A percentile compares a stretch with the other conserved stretches of the same genome.
phyloP scores from a whole-genome alignment of 2,888 invertebrate species.

The Phaonia tiefii region DNA sequence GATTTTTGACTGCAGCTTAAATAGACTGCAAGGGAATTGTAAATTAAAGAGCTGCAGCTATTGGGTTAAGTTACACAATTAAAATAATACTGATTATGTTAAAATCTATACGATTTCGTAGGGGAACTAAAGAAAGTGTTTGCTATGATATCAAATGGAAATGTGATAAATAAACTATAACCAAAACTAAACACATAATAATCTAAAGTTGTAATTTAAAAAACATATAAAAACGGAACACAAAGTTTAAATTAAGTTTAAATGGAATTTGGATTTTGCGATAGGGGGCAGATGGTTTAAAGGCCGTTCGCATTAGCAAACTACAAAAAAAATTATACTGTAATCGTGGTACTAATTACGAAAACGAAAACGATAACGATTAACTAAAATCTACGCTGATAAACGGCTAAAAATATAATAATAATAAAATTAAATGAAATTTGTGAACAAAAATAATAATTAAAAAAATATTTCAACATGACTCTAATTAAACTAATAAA shows the following conservation, averaged over 20 bases:
- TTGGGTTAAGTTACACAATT: too few species aligned
- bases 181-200: slow-evolving; percentile 15
- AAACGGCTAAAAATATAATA: slow-evolving; percentile 63
- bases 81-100: slow-evolving; percentile 18
- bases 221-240: slow-evolving; percentile 49
- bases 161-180: not conserved
- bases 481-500: slow-evolving; percentile 41
- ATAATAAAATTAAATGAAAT: slow-evolving; percentile 43
- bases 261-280: slow-evolving; percentile 39
- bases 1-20: too few species aligned
- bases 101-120: not conserved
- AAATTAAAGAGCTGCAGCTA: too few species aligned
- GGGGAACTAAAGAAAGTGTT: too few species aligned
- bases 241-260: slow-evolving; percentile 35
- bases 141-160: slow-evolving; percentile 4
- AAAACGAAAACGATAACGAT: slow-evolving; percentile 15
- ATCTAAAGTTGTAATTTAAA: slow-evolving; percentile 23
- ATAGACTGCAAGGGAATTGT: too few species aligned
- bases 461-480: not conserved
- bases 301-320: slow-evolving; percentile 42
- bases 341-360: slow-evolving; percentile 57
- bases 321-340: slow-evolving; percentile 22
- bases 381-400: slow-evolving; percentile 64
- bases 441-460: slow-evolving; percentile 1
- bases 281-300: slow-evolving; percentile 11